Evolutionary conservation across 2,888 invertebrate genomes (phyloP).

Genomic region (Volucella inanis): DNA sequence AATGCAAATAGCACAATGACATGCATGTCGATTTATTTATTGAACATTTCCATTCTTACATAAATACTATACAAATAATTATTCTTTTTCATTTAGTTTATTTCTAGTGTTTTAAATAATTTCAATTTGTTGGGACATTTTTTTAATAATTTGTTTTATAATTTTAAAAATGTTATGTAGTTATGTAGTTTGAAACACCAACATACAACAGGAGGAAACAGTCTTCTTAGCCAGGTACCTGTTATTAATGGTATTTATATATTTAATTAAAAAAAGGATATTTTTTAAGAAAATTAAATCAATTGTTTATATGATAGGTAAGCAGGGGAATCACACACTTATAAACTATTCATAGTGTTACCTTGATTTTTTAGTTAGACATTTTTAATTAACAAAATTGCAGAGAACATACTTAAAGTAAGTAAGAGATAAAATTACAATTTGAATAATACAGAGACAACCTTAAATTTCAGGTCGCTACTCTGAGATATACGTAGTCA

Average conservation of each 20-base stretch:
- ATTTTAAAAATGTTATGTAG: slow-evolving; percentile 41
- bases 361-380: no score
- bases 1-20: slow-evolving; percentile 59
- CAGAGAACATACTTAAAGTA: no score
- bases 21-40: slow-evolving; percentile 39
- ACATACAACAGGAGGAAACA: slow-evolving; percentile 83
- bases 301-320: background rate
- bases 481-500: no score
- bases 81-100: slow-evolving; percentile 6
- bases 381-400: no score
- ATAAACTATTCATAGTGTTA: no score
- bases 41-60: background rate
- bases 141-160: slow-evolving; percentile 10
- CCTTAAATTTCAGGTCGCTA: no score
- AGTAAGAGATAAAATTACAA: no score
- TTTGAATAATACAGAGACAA: no score
- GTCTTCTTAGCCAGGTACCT: slow-evolving; percentile 84
- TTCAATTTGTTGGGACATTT: slow-evolving; percentile 8
- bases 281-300: background rate
- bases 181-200: slow-evolving; percentile 83
- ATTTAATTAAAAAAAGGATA: slow-evolving; percentile 53
- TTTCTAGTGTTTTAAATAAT: slow-evolving; percentile 26
- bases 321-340: no score
- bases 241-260: slow-evolving; percentile 74
- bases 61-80: slow-evolving; percentile 21